Percentiles rank a stretch among this genome's conserved stretches.
These are phyloP conservation scores for Labeo calbasu DNA, from an alignment of 2,797 vertebrate species.

Conservation along the genomic window DNA sequence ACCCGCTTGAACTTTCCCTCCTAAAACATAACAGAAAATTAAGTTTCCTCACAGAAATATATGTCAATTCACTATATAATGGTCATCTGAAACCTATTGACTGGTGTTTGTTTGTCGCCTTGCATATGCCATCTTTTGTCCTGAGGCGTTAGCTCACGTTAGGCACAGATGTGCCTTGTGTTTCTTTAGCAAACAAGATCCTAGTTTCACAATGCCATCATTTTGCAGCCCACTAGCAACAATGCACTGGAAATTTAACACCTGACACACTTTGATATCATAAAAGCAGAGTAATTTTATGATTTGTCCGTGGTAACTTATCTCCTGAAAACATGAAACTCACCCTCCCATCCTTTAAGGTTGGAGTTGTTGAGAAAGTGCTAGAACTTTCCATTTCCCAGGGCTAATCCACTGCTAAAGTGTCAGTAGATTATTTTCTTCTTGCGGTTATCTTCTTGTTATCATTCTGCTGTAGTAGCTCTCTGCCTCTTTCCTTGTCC, in stretches of 20 bases:
- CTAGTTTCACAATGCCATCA: conserved; percentile 4
- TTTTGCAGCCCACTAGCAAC: conserved; percentile 6
- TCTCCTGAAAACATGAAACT: conserved; percentile 8
- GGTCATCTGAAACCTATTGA: neutral
- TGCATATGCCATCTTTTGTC: conserved; percentile 17
- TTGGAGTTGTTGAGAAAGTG: neutral
- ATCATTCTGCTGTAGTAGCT: conserved; percentile 1
- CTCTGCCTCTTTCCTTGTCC: conserved; percentile 15
- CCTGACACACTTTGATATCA: neutral
- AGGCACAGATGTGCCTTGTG: conserved; percentile 15
- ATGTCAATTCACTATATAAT: neutral
- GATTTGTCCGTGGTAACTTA: neutral
- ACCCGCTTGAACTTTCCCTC: neutral
- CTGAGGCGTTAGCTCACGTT: neutral
- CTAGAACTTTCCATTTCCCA: conserved; percentile 33
- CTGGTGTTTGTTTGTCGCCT: neutral
- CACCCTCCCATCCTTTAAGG: neutral
- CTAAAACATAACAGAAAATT: neutral
- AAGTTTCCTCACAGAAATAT: neutral
- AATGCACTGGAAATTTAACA: neutral
- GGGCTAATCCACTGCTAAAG: conserved; percentile 2
- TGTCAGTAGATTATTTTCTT: conserved; percentile 24
- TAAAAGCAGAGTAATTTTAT: conserved; percentile 10
- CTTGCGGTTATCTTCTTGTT: conserved; percentile 11
- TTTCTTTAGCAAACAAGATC: conserved; percentile 24